Base-by-base conservation (phyloP, 2,113 vertebrate species). In the Haemorhous mexicanus region DNA sequence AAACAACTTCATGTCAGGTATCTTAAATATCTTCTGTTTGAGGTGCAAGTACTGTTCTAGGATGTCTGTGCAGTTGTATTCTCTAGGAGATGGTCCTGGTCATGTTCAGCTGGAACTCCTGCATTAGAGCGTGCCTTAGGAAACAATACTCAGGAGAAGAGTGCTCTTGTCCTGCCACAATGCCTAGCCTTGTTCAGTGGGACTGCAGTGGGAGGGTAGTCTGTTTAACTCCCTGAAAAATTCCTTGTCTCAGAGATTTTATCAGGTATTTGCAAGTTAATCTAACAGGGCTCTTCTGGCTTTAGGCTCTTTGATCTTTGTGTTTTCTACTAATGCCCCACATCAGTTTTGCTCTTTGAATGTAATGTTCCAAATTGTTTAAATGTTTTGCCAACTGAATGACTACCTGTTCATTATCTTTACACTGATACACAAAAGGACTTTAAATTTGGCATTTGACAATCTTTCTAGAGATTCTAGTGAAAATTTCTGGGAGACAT, bases 1-100 rank as follows among this genome's bases (percentile, higher is more conserved):
- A 99, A 99, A 91, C 99, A 99, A 58, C 99, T 99, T 41, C 99
- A 99, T 77, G 87, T 97, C 94, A 99, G 99, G 99, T 99, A 98
- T 62, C 69, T 94, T 33, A 49, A 73, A 33, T 80, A 18, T 18
- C 39, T 69, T 88, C 35, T 26, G 12, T 79, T 30, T 50, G 61
- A 90, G 16, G 17, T 37, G 15, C 44, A 63, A 26, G 5, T 76
- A 15, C 26, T 70, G 5, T 81, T 81, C 16, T 23, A 50, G 50
- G 20, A 30, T 32, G 13, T 77, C 28, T 69, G 5, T 30, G 53
- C n/a, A 47, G 52, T 21, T 20, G 7, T 32, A 5, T 26, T 76
- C 28, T 50, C 41, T 13, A 11, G 52, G 56, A 56, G 43, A 13
- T 26, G 11, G 30, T 66, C 13, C 32, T 4, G 0, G 23, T 84